Evolutionary conservation across 1,140 invertebrate species (phyloP).

Genomic region (Neelides sp.): DNA sequence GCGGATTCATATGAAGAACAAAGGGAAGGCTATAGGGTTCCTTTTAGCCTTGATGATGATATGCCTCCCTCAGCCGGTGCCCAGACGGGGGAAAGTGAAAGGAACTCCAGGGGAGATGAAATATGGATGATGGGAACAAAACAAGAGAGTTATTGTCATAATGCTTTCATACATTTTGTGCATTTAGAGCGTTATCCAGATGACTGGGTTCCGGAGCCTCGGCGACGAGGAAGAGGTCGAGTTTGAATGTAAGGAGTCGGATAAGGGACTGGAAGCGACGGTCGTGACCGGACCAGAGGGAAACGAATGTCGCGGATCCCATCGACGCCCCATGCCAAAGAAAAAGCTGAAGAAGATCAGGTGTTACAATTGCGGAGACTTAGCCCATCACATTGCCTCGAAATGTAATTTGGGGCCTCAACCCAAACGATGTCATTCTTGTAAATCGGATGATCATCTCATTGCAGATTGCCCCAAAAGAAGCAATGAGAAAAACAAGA

Average conservation of each 20-base stretch:
- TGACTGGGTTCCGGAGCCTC: slow-evolving; percentile 70
- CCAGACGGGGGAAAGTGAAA: too few species aligned
- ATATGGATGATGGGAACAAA: too few species aligned
- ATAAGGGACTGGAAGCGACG: slow-evolving; percentile 72
- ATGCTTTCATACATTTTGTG: too few species aligned
- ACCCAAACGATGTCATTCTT: slow-evolving; percentile 77
- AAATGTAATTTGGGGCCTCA: slow-evolving; percentile 72
- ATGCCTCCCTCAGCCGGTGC: too few species aligned
- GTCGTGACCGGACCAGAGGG: slow-evolving; percentile 61
- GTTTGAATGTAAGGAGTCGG: slow-evolving; percentile 68
- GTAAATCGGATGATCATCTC: slow-evolving; percentile 69
- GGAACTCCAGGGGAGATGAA: too few species aligned
- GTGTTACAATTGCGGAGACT: slow-evolving; percentile 86
- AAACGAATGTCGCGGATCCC: slow-evolving; percentile 62
- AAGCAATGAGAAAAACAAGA: slow-evolving; percentile 21
- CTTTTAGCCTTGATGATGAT: too few species aligned
- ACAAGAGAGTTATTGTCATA: too few species aligned
- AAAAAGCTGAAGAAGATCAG: slow-evolving; percentile 71
- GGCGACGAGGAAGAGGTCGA: slow-evolving; percentile 75
- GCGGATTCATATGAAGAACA: too few species aligned
- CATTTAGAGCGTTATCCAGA: slow-evolving; percentile 71
- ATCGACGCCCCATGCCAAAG: slow-evolving; percentile 57
- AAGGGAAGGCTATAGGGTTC: too few species aligned
- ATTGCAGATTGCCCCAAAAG: slow-evolving; percentile 64
- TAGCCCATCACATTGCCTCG: slow-evolving; percentile 76